Base-by-base conservation (phyloP, 2,797 vertebrate species). In the Falco columbarius region DNA sequence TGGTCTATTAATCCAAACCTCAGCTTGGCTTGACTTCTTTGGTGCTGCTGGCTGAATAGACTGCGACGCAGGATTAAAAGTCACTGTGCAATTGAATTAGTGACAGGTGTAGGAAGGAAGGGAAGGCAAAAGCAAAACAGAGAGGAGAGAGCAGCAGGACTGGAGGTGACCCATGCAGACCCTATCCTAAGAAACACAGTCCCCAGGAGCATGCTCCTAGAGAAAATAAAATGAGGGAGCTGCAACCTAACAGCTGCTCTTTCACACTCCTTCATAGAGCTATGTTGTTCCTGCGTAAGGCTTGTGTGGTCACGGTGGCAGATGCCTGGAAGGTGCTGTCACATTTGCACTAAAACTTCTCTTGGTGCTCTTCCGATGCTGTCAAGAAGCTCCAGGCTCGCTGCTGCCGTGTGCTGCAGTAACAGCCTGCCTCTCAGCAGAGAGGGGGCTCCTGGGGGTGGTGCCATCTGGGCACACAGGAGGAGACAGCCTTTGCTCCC, bases 391-490 rank as follows among this genome's bases (percentile, higher is more conserved):
- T n/a, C n/a, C 0, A 0, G 38, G 77, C 87, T 94, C 3, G 2
- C 47, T 52, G 75, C 67, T 47, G 86, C 87, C n/a, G 1, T 5
- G 71, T 89, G 68, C 72, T 80, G 87, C 75, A 49, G 82, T 54
- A 59, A 94, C 96, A 97, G 94, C 93, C 93, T 91, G 94, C 68
- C 32, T 74, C 91, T 74, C 96, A 68, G 87, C 51, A 8, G 87
- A 40, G 77, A 63, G 49, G 47, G 71, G 52, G 47, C 47, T 89
- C 66, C 86, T 80, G 94, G 73, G 54, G 67, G 21, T 4, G 63
- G 42, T 87, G 75, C 95, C 96, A 91, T 96, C 95, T 95, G 94
- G n/a, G 59, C 4, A 2, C 55, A 8, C 67, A 73, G 83, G 51
- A 86, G 81, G 86, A 91, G 77, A 63, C 67, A 80, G 72, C 75